These are phyloP conservation scores for Anoura caudifer DNA, from an alignment of 2,113 vertebrate species.

Conservation along the genomic window DNA sequence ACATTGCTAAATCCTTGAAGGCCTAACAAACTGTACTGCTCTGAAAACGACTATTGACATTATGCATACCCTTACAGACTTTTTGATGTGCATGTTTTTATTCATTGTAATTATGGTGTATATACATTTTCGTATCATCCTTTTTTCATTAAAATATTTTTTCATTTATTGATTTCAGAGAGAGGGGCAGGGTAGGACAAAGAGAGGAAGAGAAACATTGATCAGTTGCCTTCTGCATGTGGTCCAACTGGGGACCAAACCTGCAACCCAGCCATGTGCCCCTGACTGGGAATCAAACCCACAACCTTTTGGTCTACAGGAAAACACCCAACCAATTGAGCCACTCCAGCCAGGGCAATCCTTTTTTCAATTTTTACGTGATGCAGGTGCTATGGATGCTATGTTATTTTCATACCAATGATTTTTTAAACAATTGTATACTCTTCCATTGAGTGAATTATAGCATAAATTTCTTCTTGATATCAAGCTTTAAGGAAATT, in stretches of 20 bases:
- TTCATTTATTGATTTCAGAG: too few relatives aligned
- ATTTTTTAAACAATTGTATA: neutral
- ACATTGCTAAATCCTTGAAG: neutral
- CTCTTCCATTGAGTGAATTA: neutral
- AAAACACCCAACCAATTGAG: too few relatives aligned
- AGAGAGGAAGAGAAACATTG: too few relatives aligned
- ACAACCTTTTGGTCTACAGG: too few relatives aligned
- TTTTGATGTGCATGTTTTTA: constrained; percentile 7
- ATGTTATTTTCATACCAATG: neutral
- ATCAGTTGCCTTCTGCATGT: too few relatives aligned
- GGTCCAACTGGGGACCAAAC: too few relatives aligned
- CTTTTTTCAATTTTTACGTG: constrained; percentile 12
- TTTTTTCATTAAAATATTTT: neutral
- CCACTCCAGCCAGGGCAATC: too few relatives aligned
- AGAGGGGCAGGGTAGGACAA: too few relatives aligned
- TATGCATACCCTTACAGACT: neutral
- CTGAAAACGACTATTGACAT: neutral
- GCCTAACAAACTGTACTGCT: neutral
- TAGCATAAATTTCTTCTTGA: neutral
- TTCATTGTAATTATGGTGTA: neutral
- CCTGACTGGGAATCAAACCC: too few relatives aligned
- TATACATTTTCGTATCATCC: neutral
- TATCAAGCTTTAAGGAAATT: neutral
- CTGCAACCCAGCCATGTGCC: too few relatives aligned
- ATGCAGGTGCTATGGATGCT: neutral